Conservation (phyloP, 2,888 invertebrate species). For the Drosophila glabriapex region DNA sequence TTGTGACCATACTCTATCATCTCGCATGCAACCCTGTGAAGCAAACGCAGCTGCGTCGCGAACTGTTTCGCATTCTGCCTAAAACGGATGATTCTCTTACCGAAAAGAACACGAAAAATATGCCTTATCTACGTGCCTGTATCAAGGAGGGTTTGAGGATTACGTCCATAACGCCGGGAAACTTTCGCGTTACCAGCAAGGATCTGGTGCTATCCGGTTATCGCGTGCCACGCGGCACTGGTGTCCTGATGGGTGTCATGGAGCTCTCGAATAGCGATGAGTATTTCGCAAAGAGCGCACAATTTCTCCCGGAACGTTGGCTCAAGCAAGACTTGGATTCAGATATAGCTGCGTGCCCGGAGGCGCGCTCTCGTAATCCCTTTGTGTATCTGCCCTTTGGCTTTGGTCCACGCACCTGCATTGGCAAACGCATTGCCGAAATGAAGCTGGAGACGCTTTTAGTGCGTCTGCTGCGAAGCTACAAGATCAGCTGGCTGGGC, state of each 20-base stretch:
- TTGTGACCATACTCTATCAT: constrained; percentile 74
- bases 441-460: constrained; percentile 88
- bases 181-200: constrained; percentile 87
- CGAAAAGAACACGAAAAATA: constrained; percentile 85
- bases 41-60: constrained; percentile 88
- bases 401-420: constrained; percentile 89
- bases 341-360: constrained; percentile 59
- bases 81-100: constrained; percentile 84
- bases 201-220: constrained; percentile 89
- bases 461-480: constrained; percentile 84
- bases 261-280: constrained; percentile 87
- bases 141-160: constrained; percentile 90
- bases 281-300: constrained; percentile 88
- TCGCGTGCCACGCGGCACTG: constrained; percentile 88
- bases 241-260: constrained; percentile 91
- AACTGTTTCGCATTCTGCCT: constrained; percentile 86
- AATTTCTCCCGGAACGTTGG: constrained; percentile 93
- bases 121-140: constrained; percentile 90
- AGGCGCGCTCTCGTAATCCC: constrained; percentile 68
- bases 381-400: constrained; percentile 88
- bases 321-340: constrained; percentile 76
- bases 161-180: constrained; percentile 88
- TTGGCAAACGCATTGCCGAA: constrained; percentile 91
- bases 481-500: constrained; percentile 75
- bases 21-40: constrained; percentile 88